phyloP scores from a whole-genome alignment of 2,888 invertebrate genomes.

The Geotrupes spiniger region DNA sequence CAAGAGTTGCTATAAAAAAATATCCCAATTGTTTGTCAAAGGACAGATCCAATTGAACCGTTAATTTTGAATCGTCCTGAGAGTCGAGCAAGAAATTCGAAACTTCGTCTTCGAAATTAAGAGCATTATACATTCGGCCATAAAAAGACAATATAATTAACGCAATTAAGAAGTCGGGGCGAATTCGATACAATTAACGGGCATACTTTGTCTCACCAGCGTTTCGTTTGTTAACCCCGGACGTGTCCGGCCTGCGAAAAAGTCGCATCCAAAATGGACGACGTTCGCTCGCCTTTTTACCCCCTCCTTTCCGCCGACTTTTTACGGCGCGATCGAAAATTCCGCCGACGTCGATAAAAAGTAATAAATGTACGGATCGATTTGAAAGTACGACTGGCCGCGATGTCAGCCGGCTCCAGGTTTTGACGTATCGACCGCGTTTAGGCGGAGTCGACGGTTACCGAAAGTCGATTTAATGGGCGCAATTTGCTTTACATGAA shows the following conservation, averaged over 20 bases:
- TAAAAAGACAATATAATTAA: conserved; percentile 23
- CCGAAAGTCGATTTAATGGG: conserved; percentile 1
- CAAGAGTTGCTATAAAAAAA: too few species aligned
- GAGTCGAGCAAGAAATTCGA: too few species aligned
- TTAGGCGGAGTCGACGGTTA: background rate
- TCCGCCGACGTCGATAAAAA: conserved; percentile 19
- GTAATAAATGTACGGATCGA: conserved; percentile 22
- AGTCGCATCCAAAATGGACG: conserved; percentile 24
- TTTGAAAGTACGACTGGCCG: conserved; percentile 18
- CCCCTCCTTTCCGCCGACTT: background rate
- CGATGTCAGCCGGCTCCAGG: conserved; percentile 11
- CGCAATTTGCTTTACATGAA: background rate
- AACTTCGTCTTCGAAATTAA: conserved; percentile 9
- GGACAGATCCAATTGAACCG: too few species aligned
- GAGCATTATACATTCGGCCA: conserved; percentile 14
- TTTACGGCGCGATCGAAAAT: conserved; percentile 11
- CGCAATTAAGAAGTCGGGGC: conserved; percentile 25
- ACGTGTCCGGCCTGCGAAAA: conserved; percentile 31
- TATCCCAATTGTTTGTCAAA: too few species aligned
- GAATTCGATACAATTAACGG: conserved; percentile 29
- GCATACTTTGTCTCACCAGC: conserved; percentile 29
- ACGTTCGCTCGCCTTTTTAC: conserved; percentile 6
- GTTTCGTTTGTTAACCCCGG: conserved; percentile 32
- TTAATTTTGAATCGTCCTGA: too few species aligned
- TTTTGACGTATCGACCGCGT: conserved; percentile 1